A percentile compares a stretch with the other conserved stretches of the same genome.
These are phyloP conservation scores for Sinosuthora webbiana DNA, from an alignment of 2,113 vertebrate species.

Conservation along the genomic window DNA sequence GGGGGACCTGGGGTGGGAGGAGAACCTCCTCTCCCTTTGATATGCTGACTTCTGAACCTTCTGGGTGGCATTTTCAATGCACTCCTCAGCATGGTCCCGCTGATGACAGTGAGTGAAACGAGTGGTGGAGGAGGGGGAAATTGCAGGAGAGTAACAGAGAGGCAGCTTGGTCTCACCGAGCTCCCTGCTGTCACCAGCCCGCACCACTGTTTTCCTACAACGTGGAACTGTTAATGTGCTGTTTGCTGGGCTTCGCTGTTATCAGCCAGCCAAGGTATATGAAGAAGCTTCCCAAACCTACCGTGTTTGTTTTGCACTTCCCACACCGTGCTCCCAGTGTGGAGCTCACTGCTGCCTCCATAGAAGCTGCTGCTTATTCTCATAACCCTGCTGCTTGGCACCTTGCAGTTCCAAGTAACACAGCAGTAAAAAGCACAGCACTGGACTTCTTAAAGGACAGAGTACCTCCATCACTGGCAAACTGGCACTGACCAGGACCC, in stretches of 20 bases:
- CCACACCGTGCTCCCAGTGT: rapidly evolving
- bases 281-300: not conserved
- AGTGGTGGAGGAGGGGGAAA: not conserved
- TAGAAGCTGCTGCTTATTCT: not conserved
- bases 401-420: not conserved
- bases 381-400: not conserved
- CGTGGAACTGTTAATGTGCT: rapidly evolving
- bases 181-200: not conserved
- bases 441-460: not conserved
- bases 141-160: not conserved
- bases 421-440: not conserved
- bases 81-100: rapidly evolving
- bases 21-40: constrained; percentile 16
- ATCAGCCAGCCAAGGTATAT: not conserved
- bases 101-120: not conserved
- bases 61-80: constrained; percentile 12
- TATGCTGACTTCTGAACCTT: constrained; percentile 15
- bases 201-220: not conserved
- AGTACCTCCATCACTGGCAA: not conserved
- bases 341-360: not conserved
- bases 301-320: not conserved
- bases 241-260: not conserved
- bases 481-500: not conserved
- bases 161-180: not conserved
- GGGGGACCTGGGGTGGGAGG: not conserved